Evolutionary conservation across 2,888 invertebrate species (phyloP), one percentile per base, ranked within the genome.

Genomic region (Sinodicranocentrus sp.): DNA sequence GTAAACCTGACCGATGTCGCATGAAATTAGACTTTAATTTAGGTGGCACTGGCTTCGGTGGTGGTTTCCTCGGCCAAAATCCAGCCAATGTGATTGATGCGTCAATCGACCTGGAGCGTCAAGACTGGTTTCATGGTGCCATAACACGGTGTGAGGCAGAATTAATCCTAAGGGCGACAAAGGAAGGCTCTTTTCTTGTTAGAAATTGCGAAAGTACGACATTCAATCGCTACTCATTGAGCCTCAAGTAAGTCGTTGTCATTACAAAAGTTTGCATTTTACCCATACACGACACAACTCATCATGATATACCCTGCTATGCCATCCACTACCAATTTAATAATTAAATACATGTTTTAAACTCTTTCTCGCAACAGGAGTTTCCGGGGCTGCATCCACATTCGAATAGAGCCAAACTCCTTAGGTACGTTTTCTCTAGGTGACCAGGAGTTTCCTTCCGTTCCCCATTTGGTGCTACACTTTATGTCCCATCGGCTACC

Each of bases 371-470:
- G 3, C 19, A 3, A 25, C 91, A 98, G 98, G 91, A 97, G 98
- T 90, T 95, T 96, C 73, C 94, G 96, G 90, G 97, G 98, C 68
- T 98, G 97, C 90, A 98, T 98, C 96, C 98, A 98, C 91, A 97
- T 98, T 95, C 94, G 97, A 89, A 98, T 98, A 86, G 96, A 96
- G 90, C 94, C 94, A 89, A 93, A 94, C 89, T 91, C 92, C 15
- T 94, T 94, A 75, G 95, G 95, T 82, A 94, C 95, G 82, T 98
- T 95, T 90, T 96, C 97, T 73, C 92, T 98, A 89, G 98, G 98
- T 3, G 95, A 96, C 90, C 98, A 97, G 90, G 96, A 97, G 90
- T 98, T 98, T 90, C 94, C 94, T 65, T 95, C 94, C 71, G 97
- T 98, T 87, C 97, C 98, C n/a, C 95, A 96, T 89, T 95, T 98